Base-by-base conservation (phyloP, 2,797 vertebrate species). In the Eutrigla gurnardus region DNA sequence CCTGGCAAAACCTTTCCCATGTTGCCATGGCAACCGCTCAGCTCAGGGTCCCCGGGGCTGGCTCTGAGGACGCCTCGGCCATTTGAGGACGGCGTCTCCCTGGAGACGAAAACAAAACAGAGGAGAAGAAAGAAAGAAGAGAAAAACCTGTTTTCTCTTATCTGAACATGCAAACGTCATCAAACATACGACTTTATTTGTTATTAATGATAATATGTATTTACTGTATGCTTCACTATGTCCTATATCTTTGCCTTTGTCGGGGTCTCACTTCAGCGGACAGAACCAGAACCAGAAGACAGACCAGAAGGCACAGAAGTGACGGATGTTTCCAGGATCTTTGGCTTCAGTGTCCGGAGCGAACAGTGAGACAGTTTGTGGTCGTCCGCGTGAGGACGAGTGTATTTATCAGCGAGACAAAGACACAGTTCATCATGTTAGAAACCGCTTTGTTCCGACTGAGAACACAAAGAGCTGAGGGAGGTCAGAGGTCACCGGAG, bases 371-470 rank as follows among this genome's bases (percentile, higher is more conserved):
- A 8, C 73, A 8, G 75, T 37, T 71, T 87, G 89, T 92, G 25
- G 49, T 42, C 32, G 15, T 65, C 78, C 76, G 46, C 77, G 86
- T 87, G 87, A 89, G 90, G 68, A 25, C 25, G 25, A 80, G 78
- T 71, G 68, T 54, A 83, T 90, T 80, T 81, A 64, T 55, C 55
- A 32, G 6, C 58, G 4, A 46, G 42, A 94, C 91, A 94, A 94
- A 93, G 93, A 80, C 45, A 6, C 77, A 13, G 75, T 82, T 89
- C 82, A 86, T 91, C 68, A 65, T 63, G 64, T 54, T 7, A 80
- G 72, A 75, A 75, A 75, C 57, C 66, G 11, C 71, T 65, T 75
- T 77, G 80, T 79, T 80, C 65, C 76, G 18, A 32, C 64, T 47
- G 62, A 8, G 74, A 66, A 80, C 17, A 75, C 75, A 79, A n/a